Conservation (phyloP, 2,113 vertebrate species). For the Percina caprodes region DNA sequence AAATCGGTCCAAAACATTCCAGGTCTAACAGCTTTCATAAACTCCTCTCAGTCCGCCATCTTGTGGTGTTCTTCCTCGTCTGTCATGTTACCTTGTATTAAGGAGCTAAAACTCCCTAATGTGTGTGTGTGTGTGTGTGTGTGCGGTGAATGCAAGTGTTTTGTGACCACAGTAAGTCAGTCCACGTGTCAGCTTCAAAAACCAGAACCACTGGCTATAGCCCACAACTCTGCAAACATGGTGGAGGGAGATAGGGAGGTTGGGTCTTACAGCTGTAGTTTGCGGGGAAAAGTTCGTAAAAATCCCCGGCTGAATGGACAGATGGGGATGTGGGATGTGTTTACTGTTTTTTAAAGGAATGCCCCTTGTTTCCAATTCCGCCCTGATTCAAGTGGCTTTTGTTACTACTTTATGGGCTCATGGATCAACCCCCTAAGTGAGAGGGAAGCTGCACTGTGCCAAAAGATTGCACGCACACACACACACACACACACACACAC, state of each 20-base stretch:
- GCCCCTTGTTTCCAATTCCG: constrained; percentile 56
- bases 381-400: constrained; percentile 54
- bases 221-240: constrained; percentile 43
- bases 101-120: constrained; percentile 2
- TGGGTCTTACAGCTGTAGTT: constrained; percentile 42
- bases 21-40: constrained; percentile 58
- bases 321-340: constrained; percentile 16
- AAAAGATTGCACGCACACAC: constrained; percentile 22
- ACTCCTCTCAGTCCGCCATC: constrained; percentile 56
- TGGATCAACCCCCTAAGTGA: constrained; percentile 51
- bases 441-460: constrained; percentile 34
- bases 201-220: constrained; percentile 61
- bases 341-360: constrained; percentile 36
- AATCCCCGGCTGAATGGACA: constrained; percentile 17
- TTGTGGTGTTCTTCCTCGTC: constrained; percentile 42
- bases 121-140: constrained; percentile 15
- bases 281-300: constrained; percentile 38
- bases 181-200: constrained; percentile 69
- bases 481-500: constrained; percentile 19
- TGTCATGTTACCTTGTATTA: constrained; percentile 56
- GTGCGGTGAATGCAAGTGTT: constrained; percentile 29
- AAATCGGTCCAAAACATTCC: constrained; percentile 12
- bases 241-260: constrained; percentile 5
- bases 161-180: constrained; percentile 69
- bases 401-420: constrained; percentile 57